Base-by-base conservation (phyloP, 2,797 vertebrate species). In the Brachymystax lenok region DNA sequence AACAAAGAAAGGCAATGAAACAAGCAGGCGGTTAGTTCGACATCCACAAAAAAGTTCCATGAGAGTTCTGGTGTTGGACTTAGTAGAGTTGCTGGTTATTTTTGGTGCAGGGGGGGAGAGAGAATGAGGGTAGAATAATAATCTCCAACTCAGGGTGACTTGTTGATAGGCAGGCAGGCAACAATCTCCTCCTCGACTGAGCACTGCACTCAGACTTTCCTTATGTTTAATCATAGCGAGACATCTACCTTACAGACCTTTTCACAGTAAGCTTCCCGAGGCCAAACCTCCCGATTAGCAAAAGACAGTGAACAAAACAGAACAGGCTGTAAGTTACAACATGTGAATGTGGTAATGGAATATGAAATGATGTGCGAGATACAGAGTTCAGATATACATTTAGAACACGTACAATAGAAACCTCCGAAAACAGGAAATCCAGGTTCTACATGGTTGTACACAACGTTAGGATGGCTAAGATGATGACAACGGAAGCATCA, bases 221-320 rank as follows among this genome's bases (percentile, higher is more conserved):
- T 66, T 27, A 28, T 13, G 17, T 5, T 28, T 51, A 6, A 12
- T 13, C 70, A 33, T 21, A 61, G 78, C 78, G 84, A 71, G 84
- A 82, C 87, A 84, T 90, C 92, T 94, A 94, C 92, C 93, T 94
- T 93, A 90, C 89, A 94, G 84, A 92, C 89, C 73, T 88, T 90
- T 84, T 94, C 93, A 94, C 84, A 93, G 92, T 83, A 90, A 87
- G 90, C 91, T 86, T 92, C 90, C 89, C 90, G 92, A 87, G 90
- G 88, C 91, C 93, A 93, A 84, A 92, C 88, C 93, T 94, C 91
- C 92, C 86, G 85, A 80, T 84, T 82, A 87, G 91, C 90, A 71
- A 90, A 88, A 83, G 79, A 82, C 81, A 87, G 72, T 66, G 63
- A 33, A 17, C 33, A 1, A 24, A 51, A 71, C 69, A 71, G 4